phyloP scores from a whole-genome alignment of 2,888 invertebrate species.

The Antitype chi region DNA sequence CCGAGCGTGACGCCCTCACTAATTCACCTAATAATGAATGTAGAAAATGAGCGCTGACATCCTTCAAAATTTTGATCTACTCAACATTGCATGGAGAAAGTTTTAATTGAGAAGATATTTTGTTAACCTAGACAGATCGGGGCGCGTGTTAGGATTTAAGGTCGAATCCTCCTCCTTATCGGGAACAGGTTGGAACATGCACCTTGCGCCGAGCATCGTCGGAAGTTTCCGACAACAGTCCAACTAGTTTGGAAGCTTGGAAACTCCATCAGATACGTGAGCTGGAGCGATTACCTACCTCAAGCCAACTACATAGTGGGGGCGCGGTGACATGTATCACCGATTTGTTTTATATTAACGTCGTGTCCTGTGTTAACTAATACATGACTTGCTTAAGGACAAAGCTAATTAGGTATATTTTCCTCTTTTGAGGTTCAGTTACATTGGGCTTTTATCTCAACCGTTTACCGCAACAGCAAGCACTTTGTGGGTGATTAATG shows the following conservation, averaged over 20 bases:
- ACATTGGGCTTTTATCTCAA: neutral
- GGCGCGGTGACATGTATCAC: conserved; percentile 69
- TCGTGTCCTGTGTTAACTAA: conserved; percentile 23
- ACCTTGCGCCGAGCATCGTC: conserved; percentile 82
- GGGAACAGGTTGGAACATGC: conserved; percentile 84
- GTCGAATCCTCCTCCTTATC: conserved; percentile 85
- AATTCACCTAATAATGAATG: conserved; percentile 60
- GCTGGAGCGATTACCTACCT: conserved; percentile 86
- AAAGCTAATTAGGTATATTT: neutral
- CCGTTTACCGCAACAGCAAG: conserved; percentile 5
- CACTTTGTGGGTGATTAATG: conserved; percentile 19
- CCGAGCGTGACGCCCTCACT: conserved; percentile 59
- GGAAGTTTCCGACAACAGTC: conserved; percentile 86
- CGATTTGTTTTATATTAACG: conserved; percentile 67
- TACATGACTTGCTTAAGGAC: conserved; percentile 3
- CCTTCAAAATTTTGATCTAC: conserved; percentile 35
- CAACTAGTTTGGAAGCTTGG: conserved; percentile 89
- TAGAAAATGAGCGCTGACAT: conserved; percentile 39
- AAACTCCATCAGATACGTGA: conserved; percentile 90
- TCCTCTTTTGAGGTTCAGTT: neutral
- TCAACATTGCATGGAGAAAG: conserved; percentile 70
- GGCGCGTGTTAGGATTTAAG: conserved; percentile 85
- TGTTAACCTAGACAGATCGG: conserved; percentile 70
- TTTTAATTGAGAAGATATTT: conserved; percentile 83
- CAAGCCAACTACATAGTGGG: conserved; percentile 65